Percentiles rank a stretch among this genome's conserved stretches.
phyloP scores from a whole-genome alignment of 53 echinoderm and acorn worm genomes.

The Echinarachnius parma region DNA sequence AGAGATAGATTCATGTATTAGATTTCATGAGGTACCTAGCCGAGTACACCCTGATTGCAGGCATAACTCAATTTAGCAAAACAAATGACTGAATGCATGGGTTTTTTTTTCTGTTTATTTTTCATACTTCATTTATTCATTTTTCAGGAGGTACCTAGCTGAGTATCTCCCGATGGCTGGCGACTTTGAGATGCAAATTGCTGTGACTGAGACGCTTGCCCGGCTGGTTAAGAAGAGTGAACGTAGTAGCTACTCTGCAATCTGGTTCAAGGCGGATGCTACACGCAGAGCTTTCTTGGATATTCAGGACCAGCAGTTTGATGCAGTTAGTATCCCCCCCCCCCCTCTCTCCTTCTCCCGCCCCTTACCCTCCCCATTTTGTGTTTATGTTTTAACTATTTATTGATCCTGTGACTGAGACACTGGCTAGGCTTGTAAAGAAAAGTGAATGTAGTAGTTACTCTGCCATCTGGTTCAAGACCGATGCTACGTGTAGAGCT shows the following conservation, averaged over 20 bases:
- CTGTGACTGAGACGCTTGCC: slow-evolving; percentile 69
- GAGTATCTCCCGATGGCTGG: slow-evolving; percentile 53
- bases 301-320: slow-evolving; percentile 73
- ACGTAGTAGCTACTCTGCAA: slow-evolving; percentile 20
- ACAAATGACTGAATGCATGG: no score
- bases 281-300: slow-evolving; percentile 51
- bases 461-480: slow-evolving; percentile 54
- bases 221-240: slow-evolving; percentile 70
- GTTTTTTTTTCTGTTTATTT: no score
- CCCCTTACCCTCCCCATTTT: no score
- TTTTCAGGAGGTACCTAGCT: slow-evolving; percentile 48
- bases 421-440: slow-evolving; percentile 67
- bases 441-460: slow-evolving; percentile 48
- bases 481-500: slow-evolving; percentile 21
- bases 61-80: no score
- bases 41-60: no score
- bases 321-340: slow-evolving; percentile 50
- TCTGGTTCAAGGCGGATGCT: slow-evolving; percentile 52
- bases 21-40: no score
- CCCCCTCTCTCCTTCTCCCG: no score
- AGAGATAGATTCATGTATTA: no score
- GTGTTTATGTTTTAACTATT: no score
- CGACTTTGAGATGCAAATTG: slow-evolving; percentile 97
- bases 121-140: no score
- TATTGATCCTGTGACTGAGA: slow-evolving; percentile 74